phyloP scores from a whole-genome alignment of 2,888 invertebrate species.

The Dryobota labecula region DNA sequence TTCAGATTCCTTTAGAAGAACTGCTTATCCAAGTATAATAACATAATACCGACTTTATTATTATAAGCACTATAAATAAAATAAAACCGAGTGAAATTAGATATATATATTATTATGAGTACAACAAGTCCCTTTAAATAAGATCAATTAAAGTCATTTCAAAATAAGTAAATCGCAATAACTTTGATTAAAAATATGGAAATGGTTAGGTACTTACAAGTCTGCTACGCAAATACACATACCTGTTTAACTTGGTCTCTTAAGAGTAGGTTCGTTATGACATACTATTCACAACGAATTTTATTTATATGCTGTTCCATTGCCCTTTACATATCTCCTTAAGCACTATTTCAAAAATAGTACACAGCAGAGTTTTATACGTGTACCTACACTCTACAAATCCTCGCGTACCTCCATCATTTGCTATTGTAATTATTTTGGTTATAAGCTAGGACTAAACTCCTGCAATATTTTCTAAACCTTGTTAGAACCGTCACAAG shows the following conservation, averaged over 20 bases:
- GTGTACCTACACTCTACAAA: conserved; percentile 9
- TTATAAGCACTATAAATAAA: conserved; percentile 35
- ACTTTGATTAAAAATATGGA: neutral
- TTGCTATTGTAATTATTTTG: conserved; percentile 27
- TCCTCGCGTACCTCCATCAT: conserved; percentile 6
- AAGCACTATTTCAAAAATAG: conserved; percentile 5
- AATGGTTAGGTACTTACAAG: conserved; percentile 5
- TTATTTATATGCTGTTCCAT: conserved; percentile 9
- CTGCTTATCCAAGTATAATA: conserved; percentile 27
- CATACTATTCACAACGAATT: conserved; percentile 39
- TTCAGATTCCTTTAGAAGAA: conserved; percentile 36
- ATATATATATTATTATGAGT: conserved; percentile 23
- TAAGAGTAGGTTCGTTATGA: conserved; percentile 9
- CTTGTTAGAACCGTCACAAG: conserved; percentile 38
- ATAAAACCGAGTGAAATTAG: conserved; percentile 38
- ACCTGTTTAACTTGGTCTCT: neutral
- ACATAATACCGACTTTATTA: conserved; percentile 36
- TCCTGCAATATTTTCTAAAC: conserved; percentile 15
- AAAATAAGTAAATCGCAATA: conserved; percentile 10
- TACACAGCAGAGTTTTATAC: neutral
- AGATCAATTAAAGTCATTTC: conserved; percentile 17
- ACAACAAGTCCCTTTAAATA: conserved; percentile 17
- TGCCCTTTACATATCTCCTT: neutral
- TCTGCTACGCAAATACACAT: conserved; percentile 20
- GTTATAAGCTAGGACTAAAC: conserved; percentile 8